A percentile compares a stretch with the other conserved stretches of the same genome.
These are phyloP conservation scores for Dromiciops gliroides DNA, from an alignment of 2,113 vertebrate genomes.

Conservation along the genomic window DNA sequence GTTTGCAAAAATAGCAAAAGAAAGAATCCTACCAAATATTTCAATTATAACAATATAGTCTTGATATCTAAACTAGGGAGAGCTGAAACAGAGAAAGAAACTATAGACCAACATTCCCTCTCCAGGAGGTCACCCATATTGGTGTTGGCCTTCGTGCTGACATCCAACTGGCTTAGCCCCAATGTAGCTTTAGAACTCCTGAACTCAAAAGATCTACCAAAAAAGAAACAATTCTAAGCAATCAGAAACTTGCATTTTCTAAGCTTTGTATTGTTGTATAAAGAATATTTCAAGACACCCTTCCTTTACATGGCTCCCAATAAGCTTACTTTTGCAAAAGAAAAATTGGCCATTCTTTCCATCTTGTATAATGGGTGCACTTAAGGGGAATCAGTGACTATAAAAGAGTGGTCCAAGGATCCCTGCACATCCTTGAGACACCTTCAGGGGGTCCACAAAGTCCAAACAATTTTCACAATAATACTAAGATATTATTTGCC, in stretches of 20 bases:
- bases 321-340: constrained; percentile 9
- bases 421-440: too few relatives aligned
- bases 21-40: neutral
- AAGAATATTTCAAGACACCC: constrained; percentile 7
- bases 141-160: too few relatives aligned
- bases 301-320: constrained; percentile 26
- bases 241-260: constrained; percentile 22
- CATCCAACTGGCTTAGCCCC: too few relatives aligned
- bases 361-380: neutral
- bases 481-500: too few relatives aligned
- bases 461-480: too few relatives aligned
- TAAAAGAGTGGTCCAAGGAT: too few relatives aligned
- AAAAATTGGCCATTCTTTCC: constrained; percentile 10
- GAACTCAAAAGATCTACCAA: too few relatives aligned
- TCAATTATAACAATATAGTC: neutral
- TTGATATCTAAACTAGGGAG: neutral
- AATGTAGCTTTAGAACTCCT: too few relatives aligned
- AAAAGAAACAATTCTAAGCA: constrained; percentile 3
- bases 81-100: neutral
- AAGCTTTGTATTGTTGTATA: neutral
- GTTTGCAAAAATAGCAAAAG: neutral
- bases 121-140: too few relatives aligned
- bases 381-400: neutral
- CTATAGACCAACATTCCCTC: neutral
- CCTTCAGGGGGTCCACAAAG: too few relatives aligned